Evolutionary conservation across 2,113 vertebrate species (phyloP), one percentile per base, ranked within the genome.

Genomic region (Eupsittula cactorum): DNA sequence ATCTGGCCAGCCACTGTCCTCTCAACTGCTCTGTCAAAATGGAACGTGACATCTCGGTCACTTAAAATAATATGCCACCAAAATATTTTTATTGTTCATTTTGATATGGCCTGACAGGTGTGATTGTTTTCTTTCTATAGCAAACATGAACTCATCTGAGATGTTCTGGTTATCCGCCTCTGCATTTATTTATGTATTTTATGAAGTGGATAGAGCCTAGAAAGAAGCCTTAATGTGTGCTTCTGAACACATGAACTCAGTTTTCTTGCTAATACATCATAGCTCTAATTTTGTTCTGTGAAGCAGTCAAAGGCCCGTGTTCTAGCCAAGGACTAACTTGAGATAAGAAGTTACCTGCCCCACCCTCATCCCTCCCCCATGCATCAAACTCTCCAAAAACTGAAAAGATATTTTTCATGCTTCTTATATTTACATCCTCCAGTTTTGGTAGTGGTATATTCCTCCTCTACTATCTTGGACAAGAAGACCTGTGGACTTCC

Each of bases 361-460:
- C 33, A 13, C 14, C 19, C 18, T 29, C 1, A 59, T 0, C 19
- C 55, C 10, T 20, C 20, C 46, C 55, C 1, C 21, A 55, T 4
- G 8, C n/a, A 65, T 11, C 8, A 59, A 39, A 65, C 23, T 52
- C 16, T 28, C 16, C 29, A 47, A 80, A 77, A 88, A 33, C 2
- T 9, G 47, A 37, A 35, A 80, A 12, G 9, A 13, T 5, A 29
- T 28, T 67, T 86, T 91, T 65, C 17, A 44, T 16, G 39, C 31
- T 37, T n/a, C 20, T 18, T 5, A 1, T 39, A 57, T 84, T 76
- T 60, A 49, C 3, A 70, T 67, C 37, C 31, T 59, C 44, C 16
- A 29, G 47, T 10, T 39, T 76, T 13, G 2, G 16, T 7, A 31
- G 6, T 60, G 55, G 29, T 11, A 49, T 41, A 60, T 49, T 77